A percentile compares a stretch with the other conserved stretches of the same genome.
These are phyloP conservation scores for Pandemis heparana DNA, from an alignment of 2,888 invertebrate species.

Conservation along the genomic window DNA sequence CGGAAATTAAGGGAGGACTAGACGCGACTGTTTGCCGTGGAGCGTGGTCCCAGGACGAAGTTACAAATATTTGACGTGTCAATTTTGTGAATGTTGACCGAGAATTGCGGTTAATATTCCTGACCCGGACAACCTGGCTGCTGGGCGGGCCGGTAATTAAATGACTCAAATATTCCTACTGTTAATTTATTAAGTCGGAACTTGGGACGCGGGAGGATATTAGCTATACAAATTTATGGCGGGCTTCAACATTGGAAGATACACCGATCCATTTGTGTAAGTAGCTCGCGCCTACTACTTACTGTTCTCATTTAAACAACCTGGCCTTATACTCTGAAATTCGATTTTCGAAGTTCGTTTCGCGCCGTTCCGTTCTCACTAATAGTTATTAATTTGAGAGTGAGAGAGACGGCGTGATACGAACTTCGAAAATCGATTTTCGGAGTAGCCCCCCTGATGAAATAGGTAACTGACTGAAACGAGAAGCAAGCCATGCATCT, in stretches of 20 bases:
- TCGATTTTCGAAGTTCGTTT: no score
- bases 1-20: conserved; percentile 85
- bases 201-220: conserved; percentile 53
- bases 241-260: conserved; percentile 43
- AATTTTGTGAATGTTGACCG: conserved; percentile 86
- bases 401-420: no score
- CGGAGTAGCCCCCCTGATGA: no score
- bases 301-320: conserved; percentile 31
- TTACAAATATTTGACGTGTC: conserved; percentile 87
- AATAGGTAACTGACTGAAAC: neutral
- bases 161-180: conserved; percentile 81
- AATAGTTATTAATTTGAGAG: no score
- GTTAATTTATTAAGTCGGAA: conserved; percentile 73
- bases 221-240: conserved; percentile 63
- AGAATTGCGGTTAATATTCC: conserved; percentile 85
- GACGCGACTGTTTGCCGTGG: conserved; percentile 85
- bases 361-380: no score
- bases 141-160: conserved; percentile 80
- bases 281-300: conserved; percentile 36
- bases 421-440: no score
- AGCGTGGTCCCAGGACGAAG: conserved; percentile 85
- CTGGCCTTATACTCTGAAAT: no score
- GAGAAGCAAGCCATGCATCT: neutral
- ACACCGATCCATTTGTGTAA: conserved; percentile 42
- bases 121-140: conserved; percentile 76